These are phyloP conservation scores for Eulemur coronatus DNA, from an alignment of 2,797 vertebrate genomes.

Conservation along the genomic window DNA sequence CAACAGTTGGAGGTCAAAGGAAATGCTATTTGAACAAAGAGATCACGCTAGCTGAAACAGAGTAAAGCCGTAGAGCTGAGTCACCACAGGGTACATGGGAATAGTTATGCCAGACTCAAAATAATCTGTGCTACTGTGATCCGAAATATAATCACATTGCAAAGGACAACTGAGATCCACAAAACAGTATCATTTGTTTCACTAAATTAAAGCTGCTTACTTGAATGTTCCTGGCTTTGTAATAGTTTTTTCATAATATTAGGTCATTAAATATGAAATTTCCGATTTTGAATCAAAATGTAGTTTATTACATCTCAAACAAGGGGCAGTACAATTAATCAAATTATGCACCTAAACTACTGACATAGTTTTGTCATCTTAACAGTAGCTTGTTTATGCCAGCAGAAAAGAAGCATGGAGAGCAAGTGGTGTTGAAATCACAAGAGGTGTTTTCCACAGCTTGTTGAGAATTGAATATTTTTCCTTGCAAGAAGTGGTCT, in stretches of 20 bases:
- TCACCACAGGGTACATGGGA: background rate
- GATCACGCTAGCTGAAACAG: background rate
- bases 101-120: background rate
- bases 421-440: no score
- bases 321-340: no score
- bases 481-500: no score
- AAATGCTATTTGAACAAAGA: background rate
- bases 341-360: no score
- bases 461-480: no score
- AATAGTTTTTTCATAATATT: background rate
- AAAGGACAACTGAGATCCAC: background rate
- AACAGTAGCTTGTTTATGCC: no score
- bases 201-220: background rate
- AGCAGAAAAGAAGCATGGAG: no score
- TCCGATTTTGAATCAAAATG: no score
- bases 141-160: background rate
- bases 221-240: background rate
- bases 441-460: no score
- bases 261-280: no score
- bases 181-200: background rate
- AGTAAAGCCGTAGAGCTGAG: background rate
- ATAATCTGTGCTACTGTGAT: background rate
- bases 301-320: no score
- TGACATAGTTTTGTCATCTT: no score
- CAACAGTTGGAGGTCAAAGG: background rate